Evolutionary conservation across 2,797 vertebrate species (phyloP), one percentile per base, ranked within the genome.

Genomic region (Lagorchestes hirsutus): DNA sequence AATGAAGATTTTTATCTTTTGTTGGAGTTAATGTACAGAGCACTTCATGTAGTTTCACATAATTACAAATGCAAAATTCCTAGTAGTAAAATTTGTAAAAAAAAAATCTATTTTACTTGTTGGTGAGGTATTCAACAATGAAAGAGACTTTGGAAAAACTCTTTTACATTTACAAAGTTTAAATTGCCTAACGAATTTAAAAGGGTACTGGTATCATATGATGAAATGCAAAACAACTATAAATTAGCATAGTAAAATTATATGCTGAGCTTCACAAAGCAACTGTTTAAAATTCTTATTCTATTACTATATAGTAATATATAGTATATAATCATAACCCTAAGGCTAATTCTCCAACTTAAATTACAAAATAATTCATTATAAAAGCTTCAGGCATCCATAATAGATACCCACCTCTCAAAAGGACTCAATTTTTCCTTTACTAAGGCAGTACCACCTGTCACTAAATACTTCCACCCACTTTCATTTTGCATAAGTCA

Each of bases 401-500:
- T 4, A 91, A 14, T 46, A 29, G 31, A 54, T 22, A 82, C 46
- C 46, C 92, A 87, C 58, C 92, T 90, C 82, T 91, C 56, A 93
- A 92, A 67, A 13, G 90, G 55, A 92, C 92, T 90, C 46, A 87
- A 95, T 55, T 22, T 58, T 55, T 28, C 74, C 27, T 50, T 14
- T 90, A 27, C 18, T 22, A 1, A 90, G 82, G 93, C 16, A 54
- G 40, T 54, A 90, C 4, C 54, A 54, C 40, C 52, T 50, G 34
- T 57, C 91, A 92, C 8, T 87, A 87, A 27, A 87, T 50, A 34
- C 22, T 87, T 27, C 74, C 22, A 27, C 57, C 40, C 2, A 57
- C 31, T 90, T 74, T 55, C 52, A 56, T 50, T 93, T 96, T 87
- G 96, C 11, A 94, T 1, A 54, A 90, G 56, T 82, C 94, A 40